Conservation (phyloP, 1,140 invertebrate genomes). For the Choristoneura fumiferana region DNA sequence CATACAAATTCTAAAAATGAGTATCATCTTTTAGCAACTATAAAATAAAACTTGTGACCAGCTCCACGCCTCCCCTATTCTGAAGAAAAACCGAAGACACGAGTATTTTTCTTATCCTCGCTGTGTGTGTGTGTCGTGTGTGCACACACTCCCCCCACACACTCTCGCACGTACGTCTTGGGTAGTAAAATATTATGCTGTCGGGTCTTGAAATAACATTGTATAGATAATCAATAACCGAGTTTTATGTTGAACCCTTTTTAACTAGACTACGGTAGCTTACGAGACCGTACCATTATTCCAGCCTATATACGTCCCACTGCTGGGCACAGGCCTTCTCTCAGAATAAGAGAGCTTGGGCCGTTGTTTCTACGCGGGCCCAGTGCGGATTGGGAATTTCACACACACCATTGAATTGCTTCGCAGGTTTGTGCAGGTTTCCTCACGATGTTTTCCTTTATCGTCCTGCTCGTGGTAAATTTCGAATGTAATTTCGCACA, state of each 20-base stretch:
- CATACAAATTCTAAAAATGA: too few species aligned
- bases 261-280: neutral
- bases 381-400: too few species aligned
- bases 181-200: constrained; percentile 78
- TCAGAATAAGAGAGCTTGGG: too few species aligned
- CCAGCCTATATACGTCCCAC: too few species aligned
- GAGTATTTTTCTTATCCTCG: constrained; percentile 70
- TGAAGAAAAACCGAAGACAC: constrained; percentile 69
- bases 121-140: constrained; percentile 34
- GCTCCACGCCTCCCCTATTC: constrained; percentile 45
- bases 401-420: too few species aligned
- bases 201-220: constrained; percentile 76
- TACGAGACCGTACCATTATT: too few species aligned
- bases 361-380: too few species aligned
- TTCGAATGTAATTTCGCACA: too few species aligned
- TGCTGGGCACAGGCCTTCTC: too few species aligned
- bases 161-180: constrained; percentile 45
- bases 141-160: constrained; percentile 28
- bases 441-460: too few species aligned
- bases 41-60: constrained; percentile 20
- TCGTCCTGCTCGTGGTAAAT: too few species aligned
- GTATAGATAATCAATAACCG: constrained; percentile 77
- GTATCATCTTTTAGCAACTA: neutral
- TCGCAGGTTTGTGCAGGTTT: too few species aligned
- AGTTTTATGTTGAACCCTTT: constrained; percentile 55